phyloP scores from a whole-genome alignment of 2,888 invertebrate genomes.

The Synanthedon formicaeformis region DNA sequence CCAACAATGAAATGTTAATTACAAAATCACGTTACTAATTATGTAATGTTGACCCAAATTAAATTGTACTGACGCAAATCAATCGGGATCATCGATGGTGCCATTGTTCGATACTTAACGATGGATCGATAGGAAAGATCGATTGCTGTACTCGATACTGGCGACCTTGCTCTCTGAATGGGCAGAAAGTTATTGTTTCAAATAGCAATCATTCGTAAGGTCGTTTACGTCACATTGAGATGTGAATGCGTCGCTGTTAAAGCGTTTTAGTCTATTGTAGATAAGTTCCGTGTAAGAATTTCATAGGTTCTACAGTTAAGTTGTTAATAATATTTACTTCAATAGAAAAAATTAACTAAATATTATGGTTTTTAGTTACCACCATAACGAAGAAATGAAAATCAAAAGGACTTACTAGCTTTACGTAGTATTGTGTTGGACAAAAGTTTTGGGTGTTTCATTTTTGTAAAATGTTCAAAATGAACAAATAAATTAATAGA shows the following conservation, averaged over 20 bases:
- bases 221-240: not conserved
- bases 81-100: conserved; percentile 26
- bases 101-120: conserved; percentile 27
- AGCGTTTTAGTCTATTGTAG: too few species aligned
- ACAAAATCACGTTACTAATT: not conserved
- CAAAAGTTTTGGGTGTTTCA: too few species aligned
- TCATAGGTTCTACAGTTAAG: too few species aligned
- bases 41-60: not conserved
- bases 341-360: too few species aligned
- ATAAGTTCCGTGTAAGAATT: too few species aligned
- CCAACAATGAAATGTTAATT: not conserved
- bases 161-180: not conserved
- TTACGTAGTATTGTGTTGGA: too few species aligned
- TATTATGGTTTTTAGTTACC: too few species aligned
- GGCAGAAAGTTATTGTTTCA: not conserved
- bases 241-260: not conserved
- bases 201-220: not conserved
- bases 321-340: too few species aligned
- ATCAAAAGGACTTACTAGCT: too few species aligned
- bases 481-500: too few species aligned
- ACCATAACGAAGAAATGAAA: too few species aligned
- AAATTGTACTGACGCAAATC: conserved; percentile 29
- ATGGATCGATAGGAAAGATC: conserved; percentile 16
- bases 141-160: not conserved
- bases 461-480: too few species aligned